A percentile compares a stretch with the other conserved stretches of the same genome.
phyloP scores from a whole-genome alignment of 1,140 invertebrate species.

The Drosophila serrata region DNA sequence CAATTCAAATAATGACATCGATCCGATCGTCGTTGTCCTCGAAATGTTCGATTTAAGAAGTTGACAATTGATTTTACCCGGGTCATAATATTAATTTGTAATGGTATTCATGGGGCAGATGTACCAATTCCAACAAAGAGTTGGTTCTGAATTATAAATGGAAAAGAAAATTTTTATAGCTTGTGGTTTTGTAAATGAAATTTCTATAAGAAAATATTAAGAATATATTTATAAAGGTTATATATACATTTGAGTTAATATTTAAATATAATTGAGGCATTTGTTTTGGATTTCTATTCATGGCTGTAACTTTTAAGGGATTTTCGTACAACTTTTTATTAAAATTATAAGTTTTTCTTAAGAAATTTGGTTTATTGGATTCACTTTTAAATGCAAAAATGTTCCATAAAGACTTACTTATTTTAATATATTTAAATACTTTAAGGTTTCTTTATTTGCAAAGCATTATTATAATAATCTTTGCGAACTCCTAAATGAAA shows the following conservation, averaged over 20 bases:
- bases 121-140: conserved; percentile 3
- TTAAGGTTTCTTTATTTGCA: too few relatives aligned
- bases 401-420: too few relatives aligned
- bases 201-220: background rate
- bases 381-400: too few relatives aligned
- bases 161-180: background rate
- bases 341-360: too few relatives aligned
- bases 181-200: background rate
- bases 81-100: conserved; percentile 67
- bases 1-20: conserved; percentile 65
- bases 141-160: background rate
- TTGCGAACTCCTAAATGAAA: too few relatives aligned
- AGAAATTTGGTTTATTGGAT: too few relatives aligned
- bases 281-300: background rate
- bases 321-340: background rate
- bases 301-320: background rate
- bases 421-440: too few relatives aligned
- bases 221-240: background rate
- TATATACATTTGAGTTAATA: background rate
- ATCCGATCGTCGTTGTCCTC: conserved; percentile 9
- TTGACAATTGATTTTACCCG: conserved; percentile 64
- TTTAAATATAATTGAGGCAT: background rate
- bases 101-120: conserved; percentile 56
- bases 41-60: conserved; percentile 3
- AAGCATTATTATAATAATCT: too few relatives aligned